Evolutionary conservation across 2,888 invertebrate species (phyloP), one percentile per base, ranked within the genome.

Genomic region (Eudemis profundana): DNA sequence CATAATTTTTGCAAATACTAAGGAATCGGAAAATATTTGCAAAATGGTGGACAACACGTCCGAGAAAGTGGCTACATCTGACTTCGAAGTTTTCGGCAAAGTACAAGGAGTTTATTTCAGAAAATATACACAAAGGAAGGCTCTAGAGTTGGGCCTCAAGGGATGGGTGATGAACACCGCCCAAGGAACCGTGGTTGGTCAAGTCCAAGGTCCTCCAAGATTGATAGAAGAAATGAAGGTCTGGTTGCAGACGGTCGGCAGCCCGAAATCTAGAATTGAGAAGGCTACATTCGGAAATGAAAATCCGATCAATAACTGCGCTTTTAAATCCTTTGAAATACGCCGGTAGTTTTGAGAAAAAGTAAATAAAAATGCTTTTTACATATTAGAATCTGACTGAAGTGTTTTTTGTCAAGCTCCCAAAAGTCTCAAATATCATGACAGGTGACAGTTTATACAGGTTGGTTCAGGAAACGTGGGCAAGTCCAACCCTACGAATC

Each of bases 101-200:
- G 94, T 94, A 8, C 94, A 94, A 89, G 94, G 94, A 72, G 92
- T 92, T 61, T 90, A 79, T 70, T 92, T 92, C 61, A 82, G 92
- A 36, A 93, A 96, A 93, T 93, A 94, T 76, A 96, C 96, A 0
- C 93, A 95, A 77, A 90, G 89, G 70, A 93, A 93, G 79, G 95
- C 94, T 0, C 85, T 85, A 10, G 93, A 94, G 70, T 85, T 96
- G 14, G 94, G 94, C 0, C 75, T 96, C 4, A 93, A 90, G 74
- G 96, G 96, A 59, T 96, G 95, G 95, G 95, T 95, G 70, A 95
- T 94, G 94, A 96, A 96, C 76, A 96, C 96, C 0, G 85, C 93
- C 4, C 87, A 92, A 70, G 95, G 94, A 0, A 96, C 96, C 0
- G 96, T 96, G 0, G 82, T 94, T 54, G 96, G 96, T 2, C 91